Evolutionary conservation across 2,113 vertebrate genomes (phyloP).

Genomic region (Orthonyx spaldingii): DNA sequence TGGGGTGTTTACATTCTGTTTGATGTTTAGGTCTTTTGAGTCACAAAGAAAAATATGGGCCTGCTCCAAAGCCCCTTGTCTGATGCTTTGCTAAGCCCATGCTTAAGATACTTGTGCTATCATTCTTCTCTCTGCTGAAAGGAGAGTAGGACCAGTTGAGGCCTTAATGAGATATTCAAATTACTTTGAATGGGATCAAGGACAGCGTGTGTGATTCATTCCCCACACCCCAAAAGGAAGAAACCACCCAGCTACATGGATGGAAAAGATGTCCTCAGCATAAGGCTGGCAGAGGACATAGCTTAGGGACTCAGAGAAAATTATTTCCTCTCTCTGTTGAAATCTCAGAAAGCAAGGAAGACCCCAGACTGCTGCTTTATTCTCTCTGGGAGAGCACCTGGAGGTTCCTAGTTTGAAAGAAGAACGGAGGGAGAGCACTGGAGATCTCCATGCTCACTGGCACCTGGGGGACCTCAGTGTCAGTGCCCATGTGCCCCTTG

Average conservation of each 20-base stretch:
- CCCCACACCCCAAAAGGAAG: neutral
- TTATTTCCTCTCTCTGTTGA: neutral
- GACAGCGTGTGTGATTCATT: neutral
- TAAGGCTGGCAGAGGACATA: neutral
- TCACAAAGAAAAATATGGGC: neutral
- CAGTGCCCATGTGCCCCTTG: fast-evolving
- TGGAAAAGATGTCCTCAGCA: neutral
- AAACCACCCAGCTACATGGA: fast-evolving
- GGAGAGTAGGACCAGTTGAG: neutral
- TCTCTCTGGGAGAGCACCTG: neutral
- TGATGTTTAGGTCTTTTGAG: neutral
- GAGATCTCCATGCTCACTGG: neutral
- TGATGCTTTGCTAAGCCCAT: neutral
- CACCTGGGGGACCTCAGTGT: neutral
- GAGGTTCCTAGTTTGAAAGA: neutral
- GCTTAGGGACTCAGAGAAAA: neutral
- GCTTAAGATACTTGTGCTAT: neutral
- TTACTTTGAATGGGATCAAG: neutral
- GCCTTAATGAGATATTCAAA: neutral
- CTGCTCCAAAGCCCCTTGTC: neutral
- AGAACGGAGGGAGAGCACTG: neutral
- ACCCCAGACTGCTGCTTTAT: neutral
- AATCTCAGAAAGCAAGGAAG: neutral
- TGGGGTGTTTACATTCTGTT: neutral
- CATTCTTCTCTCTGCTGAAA: neutral